Conservation (phyloP, 2,888 invertebrate genomes). For the Syrphus vitripennis region DNA sequence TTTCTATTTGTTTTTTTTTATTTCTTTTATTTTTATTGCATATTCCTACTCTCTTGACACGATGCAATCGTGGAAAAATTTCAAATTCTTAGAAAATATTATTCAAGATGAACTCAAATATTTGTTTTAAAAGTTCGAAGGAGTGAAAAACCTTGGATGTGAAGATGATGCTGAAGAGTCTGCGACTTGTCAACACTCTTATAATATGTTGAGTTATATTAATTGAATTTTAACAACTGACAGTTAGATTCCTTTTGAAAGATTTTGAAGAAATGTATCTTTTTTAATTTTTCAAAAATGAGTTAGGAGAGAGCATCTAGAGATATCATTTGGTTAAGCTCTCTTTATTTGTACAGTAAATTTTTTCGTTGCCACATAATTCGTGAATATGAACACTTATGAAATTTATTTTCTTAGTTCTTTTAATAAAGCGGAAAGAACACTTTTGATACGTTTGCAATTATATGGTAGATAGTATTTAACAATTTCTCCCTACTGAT, state of each 20-base stretch:
- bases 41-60: conserved; percentile 3
- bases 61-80: conserved; percentile 16
- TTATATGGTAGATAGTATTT: too few relatives aligned
- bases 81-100: conserved; percentile 5
- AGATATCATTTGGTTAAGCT: background rate
- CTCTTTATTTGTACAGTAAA: background rate
- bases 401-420: too few relatives aligned
- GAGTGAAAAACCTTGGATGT: background rate
- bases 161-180: background rate
- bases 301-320: background rate
- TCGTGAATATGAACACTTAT: too few relatives aligned
- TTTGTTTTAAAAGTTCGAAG: background rate
- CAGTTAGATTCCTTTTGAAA: background rate
- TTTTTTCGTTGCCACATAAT: too few relatives aligned
- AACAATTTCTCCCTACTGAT: too few relatives aligned
- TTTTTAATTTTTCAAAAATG: background rate
- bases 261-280: background rate
- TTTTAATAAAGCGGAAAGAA: too few relatives aligned
- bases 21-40: background rate
- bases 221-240: conserved; percentile 12
- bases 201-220: conserved; percentile 8
- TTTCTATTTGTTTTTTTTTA: background rate
- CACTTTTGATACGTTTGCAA: too few relatives aligned
- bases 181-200: background rate
- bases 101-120: conserved; percentile 1